Percentiles rank a stretch among this genome's conserved stretches.
These are phyloP conservation scores for Pachliopta kotzebuea DNA, from an alignment of 2,888 invertebrate species.

Conservation along the genomic window DNA sequence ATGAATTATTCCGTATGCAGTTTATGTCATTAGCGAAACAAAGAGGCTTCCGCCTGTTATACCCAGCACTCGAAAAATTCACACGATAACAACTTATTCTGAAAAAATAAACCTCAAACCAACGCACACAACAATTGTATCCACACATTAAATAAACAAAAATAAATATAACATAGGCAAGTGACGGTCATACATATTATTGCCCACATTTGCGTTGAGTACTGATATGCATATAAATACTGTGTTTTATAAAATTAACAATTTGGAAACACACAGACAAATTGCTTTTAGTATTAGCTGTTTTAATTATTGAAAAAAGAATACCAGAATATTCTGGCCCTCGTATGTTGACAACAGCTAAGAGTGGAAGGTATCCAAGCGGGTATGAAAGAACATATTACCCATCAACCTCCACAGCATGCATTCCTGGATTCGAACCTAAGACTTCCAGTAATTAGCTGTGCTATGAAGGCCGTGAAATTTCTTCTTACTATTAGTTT, in stretches of 20 bases:
- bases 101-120: background rate
- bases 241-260: background rate
- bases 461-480: background rate
- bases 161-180: no score
- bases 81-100: slow-evolving; percentile 2
- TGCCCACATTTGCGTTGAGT: background rate
- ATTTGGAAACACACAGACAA: background rate
- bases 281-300: background rate
- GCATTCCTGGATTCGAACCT: no score
- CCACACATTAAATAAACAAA: background rate
- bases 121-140: background rate
- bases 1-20: background rate
- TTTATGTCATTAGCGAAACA: background rate
- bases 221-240: no score
- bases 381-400: no score
- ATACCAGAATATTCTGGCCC: no score
- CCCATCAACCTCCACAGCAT: no score
- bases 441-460: no score
- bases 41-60: background rate
- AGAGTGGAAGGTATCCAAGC: no score
- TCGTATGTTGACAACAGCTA: no score
- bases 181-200: no score
- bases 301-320: no score
- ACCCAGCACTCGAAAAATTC: slow-evolving; percentile 2
- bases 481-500: background rate